Evolutionary conservation across 2,888 invertebrate species (phyloP).

Genomic region (Drosophila mulleri): DNA sequence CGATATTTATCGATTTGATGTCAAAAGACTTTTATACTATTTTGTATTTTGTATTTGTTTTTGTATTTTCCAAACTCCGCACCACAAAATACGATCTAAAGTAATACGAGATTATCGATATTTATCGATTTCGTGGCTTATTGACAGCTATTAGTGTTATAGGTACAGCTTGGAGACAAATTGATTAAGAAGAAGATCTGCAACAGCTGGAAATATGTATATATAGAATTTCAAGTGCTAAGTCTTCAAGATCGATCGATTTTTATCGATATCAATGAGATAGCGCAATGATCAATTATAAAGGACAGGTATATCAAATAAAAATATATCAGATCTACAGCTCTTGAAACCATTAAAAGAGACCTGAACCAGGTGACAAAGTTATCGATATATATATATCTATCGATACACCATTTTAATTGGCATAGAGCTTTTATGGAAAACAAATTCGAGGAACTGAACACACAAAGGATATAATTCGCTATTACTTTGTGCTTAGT

Average conservation of each 20-base stretch:
- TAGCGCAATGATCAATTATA: too few species aligned
- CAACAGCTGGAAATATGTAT: neutral
- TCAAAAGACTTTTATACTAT: too few species aligned
- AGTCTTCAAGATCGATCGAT: neutral
- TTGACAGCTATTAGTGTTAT: neutral
- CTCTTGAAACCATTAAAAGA: neutral
- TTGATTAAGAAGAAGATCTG: neutral
- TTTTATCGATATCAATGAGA: neutral
- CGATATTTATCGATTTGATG: neutral
- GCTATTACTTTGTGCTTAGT: neutral
- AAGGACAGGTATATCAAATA: neutral
- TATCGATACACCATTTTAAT: neutral
- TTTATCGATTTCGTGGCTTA: neutral
- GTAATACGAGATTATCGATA: neutral
- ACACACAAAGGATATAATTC: neutral
- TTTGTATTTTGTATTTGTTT: too few species aligned
- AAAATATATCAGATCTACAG: neutral
- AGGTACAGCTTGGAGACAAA: neutral
- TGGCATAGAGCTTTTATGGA: rapidly evolving
- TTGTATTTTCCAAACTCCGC: too few species aligned
- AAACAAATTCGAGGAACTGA: neutral
- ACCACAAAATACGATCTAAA: too few species aligned
- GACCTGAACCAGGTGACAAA: neutral
- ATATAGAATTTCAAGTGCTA: neutral
- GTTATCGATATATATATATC: slow-evolving; percentile 4